These are phyloP conservation scores for Melanotus villosus DNA, from an alignment of 2,888 invertebrate species.

Conservation along the genomic window DNA sequence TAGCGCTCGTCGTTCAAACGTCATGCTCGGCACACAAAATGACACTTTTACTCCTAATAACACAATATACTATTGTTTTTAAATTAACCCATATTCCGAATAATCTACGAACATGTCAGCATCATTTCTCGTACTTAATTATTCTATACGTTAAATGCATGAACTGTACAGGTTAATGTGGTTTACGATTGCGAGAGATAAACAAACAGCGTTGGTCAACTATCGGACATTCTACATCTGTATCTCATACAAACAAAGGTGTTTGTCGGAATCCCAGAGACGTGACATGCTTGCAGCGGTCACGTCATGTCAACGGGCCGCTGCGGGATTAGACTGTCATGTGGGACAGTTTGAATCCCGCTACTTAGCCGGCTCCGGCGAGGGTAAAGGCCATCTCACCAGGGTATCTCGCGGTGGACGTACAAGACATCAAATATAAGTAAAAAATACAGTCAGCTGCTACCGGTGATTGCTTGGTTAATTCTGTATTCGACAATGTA, in stretches of 20 bases:
- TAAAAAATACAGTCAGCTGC: slow-evolving; percentile 41
- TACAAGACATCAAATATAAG: slow-evolving; percentile 39
- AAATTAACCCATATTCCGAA: no score
- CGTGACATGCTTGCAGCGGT: slow-evolving; percentile 63
- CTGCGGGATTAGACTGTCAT: slow-evolving; percentile 63
- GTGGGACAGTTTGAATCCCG: slow-evolving; percentile 57
- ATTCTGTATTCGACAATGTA: neutral
- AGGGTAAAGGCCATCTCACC: slow-evolving; percentile 48
- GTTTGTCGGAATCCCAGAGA: slow-evolving; percentile 62
- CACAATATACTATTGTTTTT: no score
- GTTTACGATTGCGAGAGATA: slow-evolving; percentile 14
- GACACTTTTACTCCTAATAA: no score
- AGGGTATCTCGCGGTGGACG: slow-evolving; percentile 38
- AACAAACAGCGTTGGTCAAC: slow-evolving; percentile 20
- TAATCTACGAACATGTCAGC: no score
- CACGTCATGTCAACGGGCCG: slow-evolving; percentile 64
- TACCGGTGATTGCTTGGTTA: slow-evolving; percentile 38
- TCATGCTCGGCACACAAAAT: no score
- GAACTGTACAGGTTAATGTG: neutral
- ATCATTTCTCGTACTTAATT: no score
- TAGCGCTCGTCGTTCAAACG: no score
- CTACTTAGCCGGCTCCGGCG: slow-evolving; percentile 54
- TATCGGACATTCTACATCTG: slow-evolving; percentile 41
- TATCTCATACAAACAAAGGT: slow-evolving; percentile 59
- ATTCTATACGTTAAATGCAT: no score